These are phyloP conservation scores for Aegotheles bennettii DNA, from an alignment of 2,113 vertebrate genomes.

Conservation along the genomic window DNA sequence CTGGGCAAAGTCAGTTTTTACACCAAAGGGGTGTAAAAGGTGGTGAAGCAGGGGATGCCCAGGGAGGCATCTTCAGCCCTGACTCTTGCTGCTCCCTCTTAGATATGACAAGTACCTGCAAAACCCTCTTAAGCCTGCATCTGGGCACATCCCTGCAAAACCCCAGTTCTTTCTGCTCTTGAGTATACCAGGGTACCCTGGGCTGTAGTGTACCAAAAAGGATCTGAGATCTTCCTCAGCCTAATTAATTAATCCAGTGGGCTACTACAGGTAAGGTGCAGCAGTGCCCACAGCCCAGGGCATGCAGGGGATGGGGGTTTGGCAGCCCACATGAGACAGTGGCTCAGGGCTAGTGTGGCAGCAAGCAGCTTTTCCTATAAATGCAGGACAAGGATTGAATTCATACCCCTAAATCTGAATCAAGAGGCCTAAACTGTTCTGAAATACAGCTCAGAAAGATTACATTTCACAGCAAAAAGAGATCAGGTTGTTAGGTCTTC, in stretches of 20 bases:
- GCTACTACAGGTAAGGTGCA: neutral
- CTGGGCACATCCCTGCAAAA: neutral
- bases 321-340: neutral
- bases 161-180: neutral
- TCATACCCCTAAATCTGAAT: neutral
- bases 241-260: neutral
- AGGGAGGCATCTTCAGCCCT: neutral
- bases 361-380: neutral
- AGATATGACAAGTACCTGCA: neutral
- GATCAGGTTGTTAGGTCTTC: neutral
- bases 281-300: too few species aligned
- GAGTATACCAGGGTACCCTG: neutral
- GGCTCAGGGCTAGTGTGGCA: neutral
- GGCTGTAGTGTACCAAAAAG: neutral
- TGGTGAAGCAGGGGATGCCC: neutral
- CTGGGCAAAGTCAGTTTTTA: neutral
- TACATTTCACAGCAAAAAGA: neutral
- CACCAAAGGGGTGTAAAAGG: neutral
- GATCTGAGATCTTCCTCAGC: neutral
- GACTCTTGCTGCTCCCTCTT: neutral
- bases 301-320: neutral
- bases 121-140: neutral
- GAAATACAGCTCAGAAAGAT: neutral
- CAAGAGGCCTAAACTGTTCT: neutral
- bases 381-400: neutral